Base-by-base conservation (phyloP, 2,113 vertebrate genomes). In the Epinephelus lanceolatus region DNA sequence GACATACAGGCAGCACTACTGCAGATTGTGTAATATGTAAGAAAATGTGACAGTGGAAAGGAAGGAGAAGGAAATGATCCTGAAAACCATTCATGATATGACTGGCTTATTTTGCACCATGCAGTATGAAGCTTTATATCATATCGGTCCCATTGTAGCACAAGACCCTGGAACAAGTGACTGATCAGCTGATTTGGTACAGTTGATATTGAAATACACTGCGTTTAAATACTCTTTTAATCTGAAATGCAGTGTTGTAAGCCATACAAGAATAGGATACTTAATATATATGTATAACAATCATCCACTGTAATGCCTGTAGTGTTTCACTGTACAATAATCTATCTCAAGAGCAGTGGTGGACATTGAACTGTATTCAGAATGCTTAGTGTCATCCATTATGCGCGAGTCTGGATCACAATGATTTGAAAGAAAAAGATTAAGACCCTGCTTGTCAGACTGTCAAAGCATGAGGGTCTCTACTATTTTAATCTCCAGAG, bases 391-490 rank as follows among this genome's bases (percentile, higher is more conserved):
- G 30, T 67, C 27, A 33, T 74, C 17, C 25, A 19, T 62, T 19
- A 14, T 57, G 57, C 25, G 45, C 19, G 10, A 62, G 11, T 30
- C 11, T 59, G 42, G 49, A 56, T 80, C 25, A 65, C n/a, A 57
- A 76, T 21, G 23, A 68, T 67, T 82, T 7, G 1, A 47, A 51
- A 67, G 53, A 14, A 51, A n/a, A 21, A 66, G 7, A 71, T 52
- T 9, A 53, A 27, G 51, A 45, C 40, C 11, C 7, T 40, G 47
- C 25, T 17, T 69, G 57, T 85, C 14, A 76, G 59, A 80, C 23
- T 30, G 59, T 33, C 33, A 40, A n/a, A 63, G 23, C 30, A n/a
- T 60, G 59, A 57, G 17, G 40, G 27, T 30, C 71, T 21, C 14
- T 23, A 66, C 12, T 4, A 57, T 30, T 68, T 52, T 33, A 52